Base-by-base conservation (phyloP, 2,113 vertebrate genomes). In the Laticauda laticaudata region DNA sequence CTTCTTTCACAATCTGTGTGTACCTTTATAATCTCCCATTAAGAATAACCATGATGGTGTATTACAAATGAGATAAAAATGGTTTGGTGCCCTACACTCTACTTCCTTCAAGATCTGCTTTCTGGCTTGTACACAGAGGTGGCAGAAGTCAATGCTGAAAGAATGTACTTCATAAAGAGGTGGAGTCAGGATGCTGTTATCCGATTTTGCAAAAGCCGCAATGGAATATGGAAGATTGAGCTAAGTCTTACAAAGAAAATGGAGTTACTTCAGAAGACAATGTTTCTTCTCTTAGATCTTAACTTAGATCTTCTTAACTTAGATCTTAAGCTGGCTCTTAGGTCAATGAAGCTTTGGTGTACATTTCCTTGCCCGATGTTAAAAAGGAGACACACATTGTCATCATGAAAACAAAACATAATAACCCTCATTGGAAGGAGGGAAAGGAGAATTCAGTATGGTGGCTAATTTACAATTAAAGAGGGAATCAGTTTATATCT, bases 51-150 rank as follows among this genome's bases (percentile, higher is more conserved):
- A 96, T 97, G 97, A 95, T 94, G 94, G 93, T 53, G 94, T 55
- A 94, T 55, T 92, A 96, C 96, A 91, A 94, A 96, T 18, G 90
- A 97, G 97, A 97, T 92, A 95, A 98, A 98, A 98, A 97, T 93
- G 97, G 97, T 95, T 97, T 94, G 94, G 96, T 81, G 97, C 97
- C 97, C 97, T 97, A 97, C 97, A 97, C 94, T 97, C 97, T 97
- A 98, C 97, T 97, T 97, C 96, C 96, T 96, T 98, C 97, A 97
- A 97, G 96, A 89, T 39, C 12, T 64, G 23, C 26, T 75, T 55
- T 96, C 94, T 91, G 94, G 97, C 93, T 93, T 96, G 96, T 94
- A 94, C 96, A 89, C 90, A 95, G 96, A 97, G 96, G 97, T 54
- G 97, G 96, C 96, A 97, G 97, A 97, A 97, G 97, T 96, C 54